A percentile compares a stretch with the other conserved stretches of the same genome.
Evolutionary conservation across 2,113 vertebrate genomes (phyloP).

Genomic region (Mustelus asterias): DNA sequence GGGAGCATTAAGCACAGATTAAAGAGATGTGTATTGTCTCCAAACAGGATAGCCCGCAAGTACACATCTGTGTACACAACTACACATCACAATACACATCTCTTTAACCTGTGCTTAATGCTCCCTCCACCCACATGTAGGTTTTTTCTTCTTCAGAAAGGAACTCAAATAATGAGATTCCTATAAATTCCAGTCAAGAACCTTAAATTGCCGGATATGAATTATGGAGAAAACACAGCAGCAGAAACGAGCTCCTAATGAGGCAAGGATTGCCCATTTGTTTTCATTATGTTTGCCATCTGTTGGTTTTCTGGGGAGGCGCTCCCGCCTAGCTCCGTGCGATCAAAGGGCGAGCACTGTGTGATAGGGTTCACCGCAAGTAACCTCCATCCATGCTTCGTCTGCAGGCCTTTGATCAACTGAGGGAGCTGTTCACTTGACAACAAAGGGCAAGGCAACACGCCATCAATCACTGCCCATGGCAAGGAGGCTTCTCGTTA

Average conservation of each 20-base stretch:
- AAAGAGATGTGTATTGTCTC: too few species aligned
- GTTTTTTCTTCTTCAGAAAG: not conserved
- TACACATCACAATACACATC: too few species aligned
- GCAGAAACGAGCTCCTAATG: not conserved
- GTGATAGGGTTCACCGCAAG: not conserved
- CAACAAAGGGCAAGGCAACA: not conserved
- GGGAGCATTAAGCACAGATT: too few species aligned
- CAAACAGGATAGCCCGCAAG: too few species aligned
- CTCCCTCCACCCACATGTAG: too few species aligned
- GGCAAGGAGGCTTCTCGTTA: not conserved
- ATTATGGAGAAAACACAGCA: not conserved
- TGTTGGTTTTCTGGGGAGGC: not conserved
- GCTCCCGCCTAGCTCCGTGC: not conserved
- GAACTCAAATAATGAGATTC: not conserved
- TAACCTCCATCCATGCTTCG: not conserved
- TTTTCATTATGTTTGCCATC: conserved; percentile 4
- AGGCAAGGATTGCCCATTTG: not conserved
- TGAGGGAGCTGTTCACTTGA: not conserved
- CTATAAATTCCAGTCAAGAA: not conserved
- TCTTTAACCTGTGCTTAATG: too few species aligned
- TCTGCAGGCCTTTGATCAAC: conserved; percentile 3
- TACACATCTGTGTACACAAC: too few species aligned
- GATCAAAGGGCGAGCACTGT: not conserved
- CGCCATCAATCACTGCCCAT: not conserved
- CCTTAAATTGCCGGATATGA: not conserved